Percentiles rank a stretch among this genome's conserved stretches.
phyloP scores from a whole-genome alignment of 1,140 invertebrate genomes.

The Pseudomyrmex flavicornis region DNA sequence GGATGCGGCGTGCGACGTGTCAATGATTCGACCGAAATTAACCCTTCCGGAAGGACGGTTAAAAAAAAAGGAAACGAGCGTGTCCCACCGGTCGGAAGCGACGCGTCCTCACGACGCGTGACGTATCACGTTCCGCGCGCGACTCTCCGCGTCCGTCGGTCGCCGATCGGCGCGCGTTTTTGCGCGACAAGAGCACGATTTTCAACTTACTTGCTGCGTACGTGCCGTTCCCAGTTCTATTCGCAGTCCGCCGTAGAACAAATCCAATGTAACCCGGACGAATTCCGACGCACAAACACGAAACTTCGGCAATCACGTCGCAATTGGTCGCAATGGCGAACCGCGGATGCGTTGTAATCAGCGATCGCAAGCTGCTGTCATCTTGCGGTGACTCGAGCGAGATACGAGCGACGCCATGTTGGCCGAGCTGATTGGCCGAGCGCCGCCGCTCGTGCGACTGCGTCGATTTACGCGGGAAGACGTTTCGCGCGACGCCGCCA shows the following conservation, averaged over 20 bases:
- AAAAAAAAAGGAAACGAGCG: not conserved
- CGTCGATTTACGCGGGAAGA: constrained; percentile 70
- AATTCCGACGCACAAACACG: constrained; percentile 77
- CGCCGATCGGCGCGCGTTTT: not conserved
- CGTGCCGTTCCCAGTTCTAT: too few relatives aligned
- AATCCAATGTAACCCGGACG: constrained; percentile 64
- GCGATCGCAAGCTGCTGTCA: constrained; percentile 67
- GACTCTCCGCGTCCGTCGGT: not conserved
- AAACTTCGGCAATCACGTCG: constrained; percentile 75
- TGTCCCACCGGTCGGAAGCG: constrained; percentile 10
- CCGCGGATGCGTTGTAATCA: constrained; percentile 67
- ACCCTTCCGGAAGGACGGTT: constrained; percentile 55
- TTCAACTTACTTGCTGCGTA: constrained; percentile 62
- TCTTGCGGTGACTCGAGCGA: constrained; percentile 63
- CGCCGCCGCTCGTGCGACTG: constrained; percentile 28
- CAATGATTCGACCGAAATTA: constrained; percentile 69
- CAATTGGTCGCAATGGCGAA: constrained; percentile 79
- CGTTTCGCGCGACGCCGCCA: constrained; percentile 34
- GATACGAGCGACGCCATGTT: not conserved
- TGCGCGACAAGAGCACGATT: not conserved
- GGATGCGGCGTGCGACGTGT: constrained; percentile 57
- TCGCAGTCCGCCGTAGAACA: constrained; percentile 1
- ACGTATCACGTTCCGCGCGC: constrained; percentile 40
- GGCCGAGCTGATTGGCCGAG: constrained; percentile 45
- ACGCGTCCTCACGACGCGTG: constrained; percentile 42